A percentile compares a stretch with the other conserved stretches of the same genome.
phyloP scores from a whole-genome alignment of 2,113 vertebrate genomes.

The Etheostoma cragini region DNA sequence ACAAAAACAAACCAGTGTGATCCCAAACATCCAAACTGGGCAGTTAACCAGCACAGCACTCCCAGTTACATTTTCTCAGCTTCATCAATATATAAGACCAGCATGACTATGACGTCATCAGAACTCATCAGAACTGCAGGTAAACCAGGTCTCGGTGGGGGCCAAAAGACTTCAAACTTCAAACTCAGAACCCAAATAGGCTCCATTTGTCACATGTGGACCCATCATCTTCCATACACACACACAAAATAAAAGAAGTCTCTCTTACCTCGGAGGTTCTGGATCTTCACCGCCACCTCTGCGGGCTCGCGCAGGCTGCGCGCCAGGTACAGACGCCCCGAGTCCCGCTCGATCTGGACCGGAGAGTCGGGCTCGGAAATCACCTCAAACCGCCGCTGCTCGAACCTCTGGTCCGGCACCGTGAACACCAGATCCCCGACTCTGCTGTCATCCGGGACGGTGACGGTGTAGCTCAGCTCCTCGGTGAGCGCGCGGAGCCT shows the following conservation, averaged over 20 bases:
- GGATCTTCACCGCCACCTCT: conserved; percentile 87
- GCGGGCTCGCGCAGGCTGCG: conserved; percentile 79
- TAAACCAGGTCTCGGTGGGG: too few species aligned
- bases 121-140: background rate
- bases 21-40: too few species aligned
- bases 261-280: conserved; percentile 83
- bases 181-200: too few species aligned
- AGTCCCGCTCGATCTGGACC: conserved; percentile 86
- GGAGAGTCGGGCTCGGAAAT: conserved; percentile 71
- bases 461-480: conserved; percentile 83
- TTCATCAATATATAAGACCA: too few species aligned
- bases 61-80: too few species aligned
- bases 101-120: background rate
- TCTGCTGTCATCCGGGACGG: conserved; percentile 78
- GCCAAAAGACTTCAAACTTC: too few species aligned
- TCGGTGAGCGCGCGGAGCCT: conserved; percentile 72
- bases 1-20: too few species aligned
- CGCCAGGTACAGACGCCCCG: conserved; percentile 86
- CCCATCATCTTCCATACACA: too few species aligned
- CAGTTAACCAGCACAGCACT: too few species aligned
- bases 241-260: too few species aligned
- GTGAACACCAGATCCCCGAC: conserved; percentile 88
- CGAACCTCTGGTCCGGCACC: conserved; percentile 84
- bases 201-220: too few species aligned
- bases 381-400: conserved; percentile 86